phyloP scores from a whole-genome alignment of 2,888 invertebrate species.

The Drosophila pseudotalamancana region DNA sequence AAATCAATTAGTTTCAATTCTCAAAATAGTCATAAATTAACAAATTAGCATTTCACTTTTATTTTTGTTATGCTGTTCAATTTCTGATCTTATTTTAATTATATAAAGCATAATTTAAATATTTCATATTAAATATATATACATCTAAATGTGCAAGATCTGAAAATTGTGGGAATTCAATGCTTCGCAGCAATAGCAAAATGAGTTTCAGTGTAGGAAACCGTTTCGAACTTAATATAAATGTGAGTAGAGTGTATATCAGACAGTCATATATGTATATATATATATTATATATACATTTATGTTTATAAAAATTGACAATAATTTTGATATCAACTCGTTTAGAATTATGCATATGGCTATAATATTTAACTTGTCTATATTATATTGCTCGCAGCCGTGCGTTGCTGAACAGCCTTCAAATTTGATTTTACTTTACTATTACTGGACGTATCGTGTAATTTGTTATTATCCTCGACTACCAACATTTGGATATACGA shows the following conservation, averaged over 20 bases:
- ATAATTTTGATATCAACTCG: slow-evolving; percentile 73
- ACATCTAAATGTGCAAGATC: slow-evolving; percentile 1
- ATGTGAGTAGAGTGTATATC: slow-evolving; percentile 23
- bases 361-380: slow-evolving; percentile 26
- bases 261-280: slow-evolving; percentile 32
- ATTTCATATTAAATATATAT: slow-evolving; percentile 3
- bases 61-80: not conserved
- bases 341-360: slow-evolving; percentile 26
- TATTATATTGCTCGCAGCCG: slow-evolving; percentile 22
- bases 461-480: slow-evolving; percentile 27
- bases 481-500: slow-evolving; percentile 15
- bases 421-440: slow-evolving; percentile 26
- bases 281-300: slow-evolving; percentile 20
- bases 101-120: not conserved
- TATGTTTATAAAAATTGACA: slow-evolving; percentile 59
- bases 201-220: slow-evolving; percentile 34
- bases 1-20: slow-evolving; percentile 6
- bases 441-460: slow-evolving; percentile 55
- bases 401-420: slow-evolving; percentile 46
- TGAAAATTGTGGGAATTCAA: not conserved
- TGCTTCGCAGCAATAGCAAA: not conserved
- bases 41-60: slow-evolving; percentile 6
- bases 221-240: slow-evolving; percentile 39
- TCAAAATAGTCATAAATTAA: slow-evolving; percentile 25
- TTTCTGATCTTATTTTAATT: not conserved